A percentile compares a stretch with the other conserved stretches of the same genome.
Evolutionary conservation across 2,888 invertebrate species (phyloP).

Genomic region (Drosophila subsilvestris): DNA sequence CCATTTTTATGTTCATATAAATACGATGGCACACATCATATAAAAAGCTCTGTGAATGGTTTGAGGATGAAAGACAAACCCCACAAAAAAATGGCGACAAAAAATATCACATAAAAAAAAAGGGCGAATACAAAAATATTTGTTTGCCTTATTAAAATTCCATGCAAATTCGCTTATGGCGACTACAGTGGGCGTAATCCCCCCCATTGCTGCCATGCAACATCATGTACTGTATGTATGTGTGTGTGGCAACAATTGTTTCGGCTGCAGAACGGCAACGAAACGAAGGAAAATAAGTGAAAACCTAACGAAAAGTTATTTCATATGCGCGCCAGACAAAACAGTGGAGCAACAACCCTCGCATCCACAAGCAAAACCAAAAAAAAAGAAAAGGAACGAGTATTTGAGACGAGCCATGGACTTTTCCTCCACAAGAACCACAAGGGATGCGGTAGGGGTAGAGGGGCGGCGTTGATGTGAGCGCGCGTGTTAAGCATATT

Average conservation of each 20-base stretch:
- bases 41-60: constrained; percentile 1
- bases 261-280: constrained; percentile 43
- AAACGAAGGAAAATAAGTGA: constrained; percentile 52
- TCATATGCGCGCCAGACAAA: constrained; percentile 69
- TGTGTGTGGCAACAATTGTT: constrained; percentile 71
- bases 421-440: constrained; percentile 25
- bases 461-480: constrained; percentile 8
- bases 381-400: constrained; percentile 8
- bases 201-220: constrained; percentile 4
- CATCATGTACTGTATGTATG: constrained; percentile 8
- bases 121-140: constrained; percentile 30
- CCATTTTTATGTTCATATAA: constrained; percentile 30
- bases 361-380: constrained; percentile 17
- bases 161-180: constrained; percentile 77
- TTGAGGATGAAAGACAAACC: constrained; percentile 31
- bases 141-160: constrained; percentile 74
- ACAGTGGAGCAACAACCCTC: constrained; percentile 35
- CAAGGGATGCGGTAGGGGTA: constrained; percentile 30
- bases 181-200: constrained; percentile 45
- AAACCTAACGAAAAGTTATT: constrained; percentile 74
- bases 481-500: constrained; percentile 82
- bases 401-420: constrained; percentile 34
- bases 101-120: constrained; percentile 24
- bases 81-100: constrained; percentile 37
- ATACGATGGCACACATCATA: constrained; percentile 21